phyloP scores from a whole-genome alignment of 2,888 invertebrate species.

The Patella depressa region DNA sequence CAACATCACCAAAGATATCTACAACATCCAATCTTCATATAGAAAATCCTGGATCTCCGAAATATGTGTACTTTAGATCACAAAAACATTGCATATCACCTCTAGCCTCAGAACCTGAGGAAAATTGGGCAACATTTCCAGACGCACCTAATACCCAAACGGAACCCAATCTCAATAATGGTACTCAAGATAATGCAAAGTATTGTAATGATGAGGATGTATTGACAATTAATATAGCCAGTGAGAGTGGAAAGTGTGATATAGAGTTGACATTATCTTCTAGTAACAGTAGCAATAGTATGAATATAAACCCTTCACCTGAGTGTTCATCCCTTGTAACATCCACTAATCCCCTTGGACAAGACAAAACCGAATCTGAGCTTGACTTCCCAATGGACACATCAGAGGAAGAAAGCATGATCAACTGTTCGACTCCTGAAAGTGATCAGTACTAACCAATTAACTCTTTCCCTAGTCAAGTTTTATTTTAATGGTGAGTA shows the following conservation, averaged over 20 bases:
- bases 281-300: conserved; percentile 13
- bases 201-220: conserved; percentile 44
- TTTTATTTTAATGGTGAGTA: not conserved
- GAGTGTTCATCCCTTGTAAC: not conserved
- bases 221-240: conserved; percentile 55
- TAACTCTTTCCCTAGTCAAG: no score
- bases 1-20: conserved; percentile 47
- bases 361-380: not conserved
- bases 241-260: conserved; percentile 31
- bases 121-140: conserved; percentile 43
- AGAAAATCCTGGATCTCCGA: conserved; percentile 19
- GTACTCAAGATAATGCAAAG: not conserved
- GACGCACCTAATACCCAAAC: conserved; percentile 22
- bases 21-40: conserved; percentile 25
- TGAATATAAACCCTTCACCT: conserved; percentile 8
- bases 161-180: conserved; percentile 1
- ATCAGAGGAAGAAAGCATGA: not conserved
- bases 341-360: conserved; percentile 6
- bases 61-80: conserved; percentile 33
- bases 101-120: conserved; percentile 20
- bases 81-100: conserved; percentile 18
- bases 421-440: conserved; percentile 17
- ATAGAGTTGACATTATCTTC: conserved; percentile 28
- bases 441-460: conserved; percentile 11
- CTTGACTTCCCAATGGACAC: not conserved